Base-by-base conservation (phyloP, 2,797 vertebrate species). In the Craterocephalus amniculus region DNA sequence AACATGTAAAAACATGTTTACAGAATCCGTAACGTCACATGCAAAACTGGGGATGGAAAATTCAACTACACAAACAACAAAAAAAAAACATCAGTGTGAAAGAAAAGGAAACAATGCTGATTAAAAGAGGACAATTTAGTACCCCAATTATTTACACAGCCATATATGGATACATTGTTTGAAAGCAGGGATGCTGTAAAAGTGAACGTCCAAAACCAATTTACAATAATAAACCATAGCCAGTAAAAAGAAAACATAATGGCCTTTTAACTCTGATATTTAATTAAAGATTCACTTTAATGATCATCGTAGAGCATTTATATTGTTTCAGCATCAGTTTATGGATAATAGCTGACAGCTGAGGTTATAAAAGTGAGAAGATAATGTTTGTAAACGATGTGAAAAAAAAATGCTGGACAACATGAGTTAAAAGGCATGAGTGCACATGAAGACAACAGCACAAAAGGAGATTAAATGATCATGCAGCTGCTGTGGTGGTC, bases 281-380 rank as follows among this genome's bases (percentile, higher is more conserved):
- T 68, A 78, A 87, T 82, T 73, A 71, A n/a, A n/a, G 59, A 79
- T 78, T 45, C 65, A 79, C 59, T 70, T 58, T 73, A 77, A 83
- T 78, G n/a, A 67, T 65, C 62, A 38, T 77, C 58, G 51, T 66
- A 66, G 64, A 78, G 26, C 67, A 72, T 71, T 49, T 65, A 35
- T 43, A 29, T 49, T 72, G 43, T 65, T 81, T 22, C 60, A 70
- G 60, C n/a, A 70, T 54, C 31, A 43, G 61, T 70, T 62, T 59
- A 66, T 58, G 51, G 26, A 61, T 74, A 65, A 55, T 38, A 69
- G 60, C 49, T 40, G n/a, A 66, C 32, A 69, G 60, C 49, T 40
- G n/a, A 66, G 35, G 51, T 36, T 49, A 67, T 74, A 71, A 72
- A 85, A 34, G 66, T 16, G 31, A 67, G 70, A 45, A 57, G 61